A percentile compares a stretch with the other conserved stretches of the same genome.
phyloP scores from a whole-genome alignment of 2,797 vertebrate genomes.

The Prionace glauca region DNA sequence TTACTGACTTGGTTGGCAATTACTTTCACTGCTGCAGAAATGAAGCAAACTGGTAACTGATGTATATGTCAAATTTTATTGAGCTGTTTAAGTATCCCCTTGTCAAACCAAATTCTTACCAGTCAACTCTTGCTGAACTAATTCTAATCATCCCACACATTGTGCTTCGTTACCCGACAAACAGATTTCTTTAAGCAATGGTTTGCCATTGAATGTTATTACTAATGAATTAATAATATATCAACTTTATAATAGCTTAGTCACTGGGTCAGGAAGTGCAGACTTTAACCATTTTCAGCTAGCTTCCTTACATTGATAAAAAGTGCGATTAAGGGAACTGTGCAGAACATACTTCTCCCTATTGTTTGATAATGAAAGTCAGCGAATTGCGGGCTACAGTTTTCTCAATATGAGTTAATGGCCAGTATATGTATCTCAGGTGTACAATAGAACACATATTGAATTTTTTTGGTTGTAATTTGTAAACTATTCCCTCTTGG shows the following conservation, averaged over 20 bases:
- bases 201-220: constrained; percentile 21
- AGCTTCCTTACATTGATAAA: neutral
- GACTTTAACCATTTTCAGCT: neutral
- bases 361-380: neutral
- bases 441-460: neutral
- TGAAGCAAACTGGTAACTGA: neutral
- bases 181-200: neutral
- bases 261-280: neutral
- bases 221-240: constrained; percentile 2
- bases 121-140: neutral
- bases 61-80: neutral
- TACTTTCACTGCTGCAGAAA: neutral
- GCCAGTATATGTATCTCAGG: neutral
- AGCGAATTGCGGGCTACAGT: neutral
- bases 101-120: neutral
- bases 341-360: neutral
- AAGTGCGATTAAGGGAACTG: neutral
- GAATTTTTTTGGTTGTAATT: constrained; percentile 10
- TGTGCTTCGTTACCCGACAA: neutral
- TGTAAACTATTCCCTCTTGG: constrained; percentile 25
- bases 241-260: neutral
- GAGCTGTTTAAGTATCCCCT: neutral
- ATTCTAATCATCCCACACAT: neutral
- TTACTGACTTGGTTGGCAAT: neutral
- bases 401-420: constrained; percentile 9